phyloP scores from a whole-genome alignment of 1,140 invertebrate genomes.

The Cotesia glomerata region DNA sequence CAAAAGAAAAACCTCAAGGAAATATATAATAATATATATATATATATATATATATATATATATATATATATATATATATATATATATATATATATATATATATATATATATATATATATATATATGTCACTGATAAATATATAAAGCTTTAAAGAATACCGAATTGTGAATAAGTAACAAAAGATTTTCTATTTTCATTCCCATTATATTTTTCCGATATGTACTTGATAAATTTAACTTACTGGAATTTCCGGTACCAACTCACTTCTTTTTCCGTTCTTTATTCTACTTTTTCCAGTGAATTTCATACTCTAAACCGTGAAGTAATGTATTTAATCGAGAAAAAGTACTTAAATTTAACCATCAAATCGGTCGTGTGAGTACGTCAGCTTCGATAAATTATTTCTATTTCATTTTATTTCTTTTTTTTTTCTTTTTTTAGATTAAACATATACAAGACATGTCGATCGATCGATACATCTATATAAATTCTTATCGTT shows the following conservation, averaged over 20 bases:
- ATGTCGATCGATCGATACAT: background rate
- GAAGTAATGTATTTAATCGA: background rate
- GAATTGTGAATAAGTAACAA: background rate
- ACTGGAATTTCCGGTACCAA: too few relatives aligned
- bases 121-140: background rate
- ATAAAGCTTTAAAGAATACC: background rate
- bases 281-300: background rate
- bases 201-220: background rate
- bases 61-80: too few relatives aligned
- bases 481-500: slow-evolving; percentile 14
- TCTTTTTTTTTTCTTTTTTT: background rate
- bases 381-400: slow-evolving; percentile 13
- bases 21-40: background rate
- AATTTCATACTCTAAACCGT: background rate
- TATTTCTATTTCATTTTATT: slow-evolving; percentile 16
- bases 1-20: background rate
- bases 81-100: too few relatives aligned
- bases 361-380: slow-evolving; percentile 4
- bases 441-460: background rate
- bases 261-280: background rate
- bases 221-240: too few relatives aligned
- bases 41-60: too few relatives aligned
- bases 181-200: background rate
- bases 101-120: background rate
- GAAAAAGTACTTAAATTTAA: slow-evolving; percentile 15